A percentile compares a stretch with the other conserved stretches of the same genome.
Conservation (phyloP, 2,797 vertebrate genomes). For the Eupleurogrammus muticus region DNA sequence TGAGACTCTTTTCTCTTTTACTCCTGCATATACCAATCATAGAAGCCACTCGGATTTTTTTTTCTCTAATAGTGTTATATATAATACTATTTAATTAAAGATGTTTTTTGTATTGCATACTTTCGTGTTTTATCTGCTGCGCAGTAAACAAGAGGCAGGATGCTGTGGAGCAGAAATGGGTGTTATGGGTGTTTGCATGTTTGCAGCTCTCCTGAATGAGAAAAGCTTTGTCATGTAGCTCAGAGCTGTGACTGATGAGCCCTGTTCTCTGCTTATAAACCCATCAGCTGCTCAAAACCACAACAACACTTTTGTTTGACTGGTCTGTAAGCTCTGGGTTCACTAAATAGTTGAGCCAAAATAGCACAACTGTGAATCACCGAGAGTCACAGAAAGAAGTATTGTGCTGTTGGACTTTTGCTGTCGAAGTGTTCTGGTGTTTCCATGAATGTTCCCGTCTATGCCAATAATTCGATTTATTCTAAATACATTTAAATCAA, state of each 20-base stretch:
- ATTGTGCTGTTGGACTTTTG: not conserved
- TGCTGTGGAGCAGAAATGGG: too few relatives aligned
- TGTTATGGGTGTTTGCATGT: not conserved
- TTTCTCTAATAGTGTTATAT: too few relatives aligned
- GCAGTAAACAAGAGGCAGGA: too few relatives aligned
- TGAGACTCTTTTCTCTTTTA: too few relatives aligned
- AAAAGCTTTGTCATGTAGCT: constrained; percentile 48
- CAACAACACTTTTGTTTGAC: constrained; percentile 57
- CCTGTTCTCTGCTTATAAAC: constrained; percentile 56
- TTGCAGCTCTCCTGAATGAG: constrained; percentile 27
- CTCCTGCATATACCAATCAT: too few relatives aligned
- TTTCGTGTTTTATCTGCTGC: too few relatives aligned
- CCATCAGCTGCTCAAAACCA: constrained; percentile 41
- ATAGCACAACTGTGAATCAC: not conserved
- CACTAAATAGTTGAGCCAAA: not conserved
- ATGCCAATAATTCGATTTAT: too few relatives aligned
- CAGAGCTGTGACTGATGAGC: constrained; percentile 7
- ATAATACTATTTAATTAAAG: too few relatives aligned
- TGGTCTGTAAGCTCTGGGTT: constrained; percentile 13
- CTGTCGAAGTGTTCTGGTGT: not conserved
- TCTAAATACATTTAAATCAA: too few relatives aligned
- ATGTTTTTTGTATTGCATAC: too few relatives aligned
- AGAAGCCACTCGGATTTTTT: too few relatives aligned
- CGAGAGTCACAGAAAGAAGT: not conserved
- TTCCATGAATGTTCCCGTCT: not conserved